Percentiles rank a stretch among this genome's conserved stretches.
Evolutionary conservation across 2,888 invertebrate genomes (phyloP).

Genomic region (Amblyjoppa proteus): DNA sequence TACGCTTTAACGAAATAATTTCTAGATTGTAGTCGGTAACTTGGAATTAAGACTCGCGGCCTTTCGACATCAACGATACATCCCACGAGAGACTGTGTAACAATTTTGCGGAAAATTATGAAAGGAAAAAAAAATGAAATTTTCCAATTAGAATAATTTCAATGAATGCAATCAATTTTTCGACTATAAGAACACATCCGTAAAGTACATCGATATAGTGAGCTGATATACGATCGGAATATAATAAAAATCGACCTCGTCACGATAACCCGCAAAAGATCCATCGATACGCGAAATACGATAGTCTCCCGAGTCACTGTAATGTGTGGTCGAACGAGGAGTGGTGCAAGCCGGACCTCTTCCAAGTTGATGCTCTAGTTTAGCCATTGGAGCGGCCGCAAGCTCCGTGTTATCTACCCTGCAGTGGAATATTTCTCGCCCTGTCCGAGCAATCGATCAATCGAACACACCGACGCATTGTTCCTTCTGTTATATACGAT

Average conservation of each 20-base stretch:
- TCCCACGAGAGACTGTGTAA: not conserved
- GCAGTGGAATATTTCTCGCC: constrained; percentile 50
- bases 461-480: constrained; percentile 20
- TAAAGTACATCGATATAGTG: not conserved
- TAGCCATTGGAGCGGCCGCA: not conserved
- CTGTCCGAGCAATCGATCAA: constrained; percentile 40
- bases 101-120: constrained; percentile 8
- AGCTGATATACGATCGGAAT: not conserved
- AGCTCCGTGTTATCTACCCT: constrained; percentile 39
- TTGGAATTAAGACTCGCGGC: constrained; percentile 44
- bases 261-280: constrained; percentile 34
- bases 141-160: not conserved
- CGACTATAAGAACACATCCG: not conserved
- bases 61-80: not conserved
- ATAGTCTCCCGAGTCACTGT: constrained; percentile 2
- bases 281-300: constrained; percentile 8
- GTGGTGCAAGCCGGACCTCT: constrained; percentile 22
- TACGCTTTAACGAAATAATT: constrained; percentile 75
- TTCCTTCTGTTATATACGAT: not conserved
- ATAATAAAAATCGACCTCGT: constrained; percentile 23
- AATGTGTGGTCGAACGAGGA: not conserved
- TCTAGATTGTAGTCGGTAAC: constrained; percentile 68
- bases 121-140: not conserved
- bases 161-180: not conserved
- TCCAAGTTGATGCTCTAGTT: constrained; percentile 43